phyloP scores from a whole-genome alignment of 2,797 vertebrate genomes.

The Enteromius afrohamiltoni region DNA sequence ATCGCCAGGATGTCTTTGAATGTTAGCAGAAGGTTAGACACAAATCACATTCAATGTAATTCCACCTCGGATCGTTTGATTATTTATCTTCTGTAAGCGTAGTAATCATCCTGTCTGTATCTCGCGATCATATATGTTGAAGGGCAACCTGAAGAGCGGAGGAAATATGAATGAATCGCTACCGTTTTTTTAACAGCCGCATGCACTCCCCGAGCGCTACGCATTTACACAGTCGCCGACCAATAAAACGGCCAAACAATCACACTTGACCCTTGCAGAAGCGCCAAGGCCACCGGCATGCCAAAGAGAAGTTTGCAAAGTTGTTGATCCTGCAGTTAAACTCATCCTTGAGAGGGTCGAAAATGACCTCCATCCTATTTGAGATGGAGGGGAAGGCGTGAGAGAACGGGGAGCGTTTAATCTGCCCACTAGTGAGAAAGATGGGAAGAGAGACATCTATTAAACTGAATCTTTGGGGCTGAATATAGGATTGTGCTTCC shows the following conservation, averaged over 20 bases:
- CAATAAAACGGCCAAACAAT: constrained; percentile 45
- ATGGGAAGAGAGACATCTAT: constrained; percentile 47
- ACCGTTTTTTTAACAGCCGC: constrained; percentile 6
- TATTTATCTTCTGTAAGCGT: constrained; percentile 21
- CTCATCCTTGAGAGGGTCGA: constrained; percentile 26
- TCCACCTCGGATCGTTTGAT: neutral
- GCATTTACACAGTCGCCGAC: constrained; percentile 23
- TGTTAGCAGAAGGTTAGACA: constrained; percentile 5
- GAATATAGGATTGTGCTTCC: constrained; percentile 39
- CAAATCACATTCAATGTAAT: neutral
- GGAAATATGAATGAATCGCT: constrained; percentile 21
- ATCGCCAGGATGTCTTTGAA: constrained; percentile 15
- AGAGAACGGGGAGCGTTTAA: constrained; percentile 46
- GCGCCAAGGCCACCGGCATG: neutral
- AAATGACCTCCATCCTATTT: constrained; percentile 34
- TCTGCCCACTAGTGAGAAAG: constrained; percentile 38
- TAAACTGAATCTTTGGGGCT: constrained; percentile 49
- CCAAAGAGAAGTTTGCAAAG: constrained; percentile 18
- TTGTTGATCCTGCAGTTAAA: constrained; percentile 35
- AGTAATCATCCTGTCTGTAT: neutral
- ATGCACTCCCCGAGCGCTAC: neutral
- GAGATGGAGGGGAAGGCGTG: constrained; percentile 31
- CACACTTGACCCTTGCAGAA: constrained; percentile 10
- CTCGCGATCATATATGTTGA: constrained; percentile 11
- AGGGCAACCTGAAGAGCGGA: constrained; percentile 29